phyloP scores from a whole-genome alignment of 2,113 vertebrate genomes.

The Zonotrichia leucophrys region DNA sequence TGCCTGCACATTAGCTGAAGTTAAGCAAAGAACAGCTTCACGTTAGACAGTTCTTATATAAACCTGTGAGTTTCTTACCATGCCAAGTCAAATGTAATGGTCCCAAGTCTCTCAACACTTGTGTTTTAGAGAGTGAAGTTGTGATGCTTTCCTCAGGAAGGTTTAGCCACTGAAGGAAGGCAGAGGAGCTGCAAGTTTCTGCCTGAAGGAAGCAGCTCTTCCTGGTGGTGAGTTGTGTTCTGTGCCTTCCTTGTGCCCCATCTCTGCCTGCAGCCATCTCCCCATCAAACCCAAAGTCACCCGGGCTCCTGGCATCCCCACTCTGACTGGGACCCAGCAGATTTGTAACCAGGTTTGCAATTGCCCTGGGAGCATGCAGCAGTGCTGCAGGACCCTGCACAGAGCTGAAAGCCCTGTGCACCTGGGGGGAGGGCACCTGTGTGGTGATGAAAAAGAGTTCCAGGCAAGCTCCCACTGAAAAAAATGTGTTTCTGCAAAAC shows the following conservation, averaged over 20 bases:
- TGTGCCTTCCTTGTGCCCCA: fast-evolving
- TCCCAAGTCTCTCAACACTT: not conserved
- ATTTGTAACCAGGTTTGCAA: not conserved
- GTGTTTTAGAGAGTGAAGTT: not conserved
- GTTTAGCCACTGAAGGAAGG: not conserved
- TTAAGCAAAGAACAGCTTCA: not conserved
- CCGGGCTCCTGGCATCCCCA: not conserved
- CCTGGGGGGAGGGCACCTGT: fast-evolving
- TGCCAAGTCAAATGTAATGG: not conserved
- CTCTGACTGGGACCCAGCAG: not conserved
- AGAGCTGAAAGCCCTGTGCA: not conserved
- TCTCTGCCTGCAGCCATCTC: not conserved
- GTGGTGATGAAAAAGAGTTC: not conserved
- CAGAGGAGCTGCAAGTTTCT: not conserved
- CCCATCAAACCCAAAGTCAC: not conserved
- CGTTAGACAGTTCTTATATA: not conserved
- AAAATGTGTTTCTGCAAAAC: not conserved
- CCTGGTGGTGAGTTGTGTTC: not conserved
- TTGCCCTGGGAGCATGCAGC: fast-evolving
- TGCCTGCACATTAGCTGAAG: conserved; percentile 71
- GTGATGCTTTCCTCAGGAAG: not conserved
- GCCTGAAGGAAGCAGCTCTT: not conserved
- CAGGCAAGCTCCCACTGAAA: not conserved
- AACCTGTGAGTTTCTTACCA: not conserved
- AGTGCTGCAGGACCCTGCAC: not conserved